phyloP scores from a whole-genome alignment of 2,113 vertebrate species.

The Paedocypris sp. region DNA sequence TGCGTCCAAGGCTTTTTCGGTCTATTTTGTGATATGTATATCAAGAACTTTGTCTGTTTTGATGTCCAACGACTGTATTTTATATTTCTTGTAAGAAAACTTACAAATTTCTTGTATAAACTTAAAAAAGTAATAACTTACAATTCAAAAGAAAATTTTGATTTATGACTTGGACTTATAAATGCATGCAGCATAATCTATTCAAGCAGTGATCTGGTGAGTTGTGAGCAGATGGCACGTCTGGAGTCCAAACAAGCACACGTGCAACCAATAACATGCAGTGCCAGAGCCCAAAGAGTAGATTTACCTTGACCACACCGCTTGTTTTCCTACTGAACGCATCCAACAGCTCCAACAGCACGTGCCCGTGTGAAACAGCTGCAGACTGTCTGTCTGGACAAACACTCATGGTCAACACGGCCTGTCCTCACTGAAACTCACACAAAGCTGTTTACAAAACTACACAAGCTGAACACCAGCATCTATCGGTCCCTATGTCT shows the following conservation, averaged over 20 bases:
- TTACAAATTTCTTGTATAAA: too few relatives aligned
- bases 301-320: background rate
- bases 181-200: background rate
- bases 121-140: too few relatives aligned
- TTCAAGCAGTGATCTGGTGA: background rate
- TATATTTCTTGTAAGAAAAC: too few relatives aligned
- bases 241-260: background rate
- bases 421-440: background rate
- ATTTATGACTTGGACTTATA: too few relatives aligned
- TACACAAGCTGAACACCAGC: background rate
- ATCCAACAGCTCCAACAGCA: background rate
- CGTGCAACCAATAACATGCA: background rate
- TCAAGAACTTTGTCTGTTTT: too few relatives aligned
- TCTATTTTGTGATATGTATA: too few relatives aligned
- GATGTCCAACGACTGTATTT: too few relatives aligned
- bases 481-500: too few relatives aligned
- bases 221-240: background rate
- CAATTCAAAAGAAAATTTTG: too few relatives aligned
- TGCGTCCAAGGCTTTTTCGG: too few relatives aligned
- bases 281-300: background rate
- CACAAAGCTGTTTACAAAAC: background rate
- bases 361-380: background rate
- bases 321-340: slow-evolving; percentile 2
- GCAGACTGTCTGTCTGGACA: slow-evolving; percentile 5
- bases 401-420: slow-evolving; percentile 9